phyloP scores from a whole-genome alignment of 2,113 vertebrate species.

The Triplophysa siluroides region DNA sequence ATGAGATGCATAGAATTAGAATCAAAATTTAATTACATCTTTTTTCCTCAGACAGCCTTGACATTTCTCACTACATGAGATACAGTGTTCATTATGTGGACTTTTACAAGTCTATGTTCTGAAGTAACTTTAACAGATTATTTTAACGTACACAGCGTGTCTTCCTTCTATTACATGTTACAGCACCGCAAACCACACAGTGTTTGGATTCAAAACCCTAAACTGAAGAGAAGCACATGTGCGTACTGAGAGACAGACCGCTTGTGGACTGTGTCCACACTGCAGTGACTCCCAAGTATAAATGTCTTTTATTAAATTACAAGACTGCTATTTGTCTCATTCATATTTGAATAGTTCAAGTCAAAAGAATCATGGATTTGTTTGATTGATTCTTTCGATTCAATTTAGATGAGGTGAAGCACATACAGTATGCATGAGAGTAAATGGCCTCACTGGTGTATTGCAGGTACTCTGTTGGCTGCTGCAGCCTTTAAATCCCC shows the following conservation, averaged over 20 bases:
- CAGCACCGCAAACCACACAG: conserved; percentile 58
- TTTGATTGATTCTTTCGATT: background rate
- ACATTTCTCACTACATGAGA: no score
- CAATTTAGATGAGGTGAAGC: background rate
- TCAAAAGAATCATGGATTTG: background rate
- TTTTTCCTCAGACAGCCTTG: background rate
- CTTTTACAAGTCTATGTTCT: background rate
- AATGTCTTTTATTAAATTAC: background rate
- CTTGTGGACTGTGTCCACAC: conserved; percentile 26
- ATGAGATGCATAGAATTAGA: no score
- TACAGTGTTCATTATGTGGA: no score
- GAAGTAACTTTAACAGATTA: conserved; percentile 1
- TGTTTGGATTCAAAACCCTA: conserved; percentile 65
- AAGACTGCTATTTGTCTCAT: conserved; percentile 13
- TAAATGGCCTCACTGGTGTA: background rate
- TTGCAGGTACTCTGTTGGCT: background rate
- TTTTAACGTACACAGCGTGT: conserved; percentile 27
- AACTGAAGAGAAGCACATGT: conserved; percentile 54
- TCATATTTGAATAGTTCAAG: conserved; percentile 14
- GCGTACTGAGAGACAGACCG: conserved; percentile 22
- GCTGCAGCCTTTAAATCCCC: background rate
- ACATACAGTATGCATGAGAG: conserved; percentile 9
- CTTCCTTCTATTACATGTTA: conserved; percentile 49
- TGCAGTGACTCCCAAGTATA: background rate
- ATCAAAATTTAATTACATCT: background rate